Conservation (phyloP, 2,888 invertebrate species). For the Limnephilus rhombicus region DNA sequence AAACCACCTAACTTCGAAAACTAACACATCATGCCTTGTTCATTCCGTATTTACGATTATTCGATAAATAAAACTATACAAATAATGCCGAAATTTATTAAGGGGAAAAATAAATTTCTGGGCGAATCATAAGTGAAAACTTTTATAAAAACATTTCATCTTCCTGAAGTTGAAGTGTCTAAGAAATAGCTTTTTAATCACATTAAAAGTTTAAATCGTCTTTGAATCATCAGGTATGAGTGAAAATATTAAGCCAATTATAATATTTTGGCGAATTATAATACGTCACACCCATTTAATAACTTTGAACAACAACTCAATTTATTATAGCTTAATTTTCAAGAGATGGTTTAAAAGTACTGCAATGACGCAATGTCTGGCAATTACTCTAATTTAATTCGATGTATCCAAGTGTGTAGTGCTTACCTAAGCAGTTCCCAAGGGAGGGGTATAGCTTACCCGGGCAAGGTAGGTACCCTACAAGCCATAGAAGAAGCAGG, state of each 20-base stretch:
- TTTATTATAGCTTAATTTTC: not conserved
- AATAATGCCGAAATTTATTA: no score
- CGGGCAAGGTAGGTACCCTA: not conserved
- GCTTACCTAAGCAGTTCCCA: not conserved
- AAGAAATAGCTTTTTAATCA: not conserved
- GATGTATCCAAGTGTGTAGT: not conserved
- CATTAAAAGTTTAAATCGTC: not conserved
- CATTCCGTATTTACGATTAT: no score
- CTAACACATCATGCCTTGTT: no score
- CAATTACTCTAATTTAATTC: not conserved
- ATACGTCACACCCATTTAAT: not conserved
- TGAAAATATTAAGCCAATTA: not conserved
- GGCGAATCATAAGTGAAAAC: not conserved
- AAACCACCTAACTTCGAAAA: not conserved
- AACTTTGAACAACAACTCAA: not conserved
- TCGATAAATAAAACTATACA: no score
- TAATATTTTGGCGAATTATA: not conserved
- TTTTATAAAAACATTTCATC: no score
- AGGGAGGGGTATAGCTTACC: not conserved
- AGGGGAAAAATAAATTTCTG: not conserved
- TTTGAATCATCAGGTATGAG: not conserved
- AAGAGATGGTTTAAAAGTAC: not conserved
- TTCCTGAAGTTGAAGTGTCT: not conserved
- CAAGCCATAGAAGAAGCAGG: slow-evolving; percentile 22
- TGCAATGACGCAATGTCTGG: not conserved